Conservation (phyloP, 1,140 invertebrate species). For the Scaptomyza pallida region DNA sequence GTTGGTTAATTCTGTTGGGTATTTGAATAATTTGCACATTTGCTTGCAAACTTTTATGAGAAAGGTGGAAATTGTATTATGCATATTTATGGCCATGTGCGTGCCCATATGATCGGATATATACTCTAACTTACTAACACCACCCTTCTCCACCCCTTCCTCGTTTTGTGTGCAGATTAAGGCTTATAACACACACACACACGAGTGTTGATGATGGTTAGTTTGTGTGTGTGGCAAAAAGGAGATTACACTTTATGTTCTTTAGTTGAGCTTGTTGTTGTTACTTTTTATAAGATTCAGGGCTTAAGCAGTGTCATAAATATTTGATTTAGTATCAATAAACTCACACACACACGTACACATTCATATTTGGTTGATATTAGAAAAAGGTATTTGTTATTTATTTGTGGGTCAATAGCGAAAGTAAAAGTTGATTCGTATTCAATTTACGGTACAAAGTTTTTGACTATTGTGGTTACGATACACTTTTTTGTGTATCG, state of each 20-base stretch:
- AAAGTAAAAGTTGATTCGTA: not conserved
- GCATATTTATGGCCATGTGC: constrained; percentile 69
- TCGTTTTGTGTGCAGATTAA: constrained; percentile 4
- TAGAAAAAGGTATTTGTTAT: not conserved
- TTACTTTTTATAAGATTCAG: not conserved
- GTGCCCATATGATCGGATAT: constrained; percentile 35
- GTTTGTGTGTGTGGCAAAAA: not conserved
- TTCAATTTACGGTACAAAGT: no score
- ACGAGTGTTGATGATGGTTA: not conserved
- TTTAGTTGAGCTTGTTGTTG: not conserved
- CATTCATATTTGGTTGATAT: not conserved
- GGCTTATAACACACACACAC: constrained; percentile 5
- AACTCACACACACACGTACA: not conserved
- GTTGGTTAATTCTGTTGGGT: constrained; percentile 67
- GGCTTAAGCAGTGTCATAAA: not conserved
- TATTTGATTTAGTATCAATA: not conserved
- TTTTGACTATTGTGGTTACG: no score
- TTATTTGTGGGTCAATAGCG: not conserved
- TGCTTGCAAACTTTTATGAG: constrained; percentile 79
- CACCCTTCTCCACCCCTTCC: not conserved
- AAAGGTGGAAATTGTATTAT: constrained; percentile 71
- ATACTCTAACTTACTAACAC: constrained; percentile 1
- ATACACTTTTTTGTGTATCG: no score
- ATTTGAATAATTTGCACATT: constrained; percentile 79
- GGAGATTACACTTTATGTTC: constrained; percentile 6